Base-by-base conservation (phyloP, 2,888 invertebrate species). In the Rhorus exstirpatorius region DNA sequence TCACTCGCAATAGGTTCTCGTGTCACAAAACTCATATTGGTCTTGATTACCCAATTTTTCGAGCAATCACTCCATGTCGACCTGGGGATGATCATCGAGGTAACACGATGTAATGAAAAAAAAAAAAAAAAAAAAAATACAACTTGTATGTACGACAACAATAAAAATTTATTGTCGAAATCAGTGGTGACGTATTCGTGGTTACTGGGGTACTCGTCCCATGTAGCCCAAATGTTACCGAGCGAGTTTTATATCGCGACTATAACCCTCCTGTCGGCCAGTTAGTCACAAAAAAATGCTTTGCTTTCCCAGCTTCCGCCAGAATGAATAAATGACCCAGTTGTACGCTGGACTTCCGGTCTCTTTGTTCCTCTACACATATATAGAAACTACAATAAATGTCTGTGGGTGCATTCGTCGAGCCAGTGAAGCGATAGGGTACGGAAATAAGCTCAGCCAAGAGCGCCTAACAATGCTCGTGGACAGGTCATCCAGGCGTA, bases 201-300 rank as follows among this genome's bases (percentile, higher is more conserved):
- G 44, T 46, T 1, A 46, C 26, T 46, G n/a, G n/a, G n/a, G n/a
- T n/a, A 8, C 63, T 58, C 58, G 55, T 65, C 41, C 41, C 35
- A n/a, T 38, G 17, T 38, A 49, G 49, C 6, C 21, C 75, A 70
- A 31, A 38, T 61, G 72, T 61, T 67, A 67, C 74, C 60, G 41
- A 35, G 51, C n/a, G 53, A 76, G 24, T 81, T 81, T 81, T 81
- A 84, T 84, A 71, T 79, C 26, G 67, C 53, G 61, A 70, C 72
- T n/a, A n/a, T 51, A 51, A 55, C 46, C 24, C 55, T 58, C 51
- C 78, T 70, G 74, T 75, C 63, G 67, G 55, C 68, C 46, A 26
- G 79, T 79, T 76, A 61, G 61, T 72, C 70, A 35, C 68, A 72
- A 55, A 76, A 79, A 79, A 71, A 63, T 46, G 63, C 70, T 77